phyloP scores from a whole-genome alignment of 1,140 invertebrate species.

The Helicoverpa armigera region DNA sequence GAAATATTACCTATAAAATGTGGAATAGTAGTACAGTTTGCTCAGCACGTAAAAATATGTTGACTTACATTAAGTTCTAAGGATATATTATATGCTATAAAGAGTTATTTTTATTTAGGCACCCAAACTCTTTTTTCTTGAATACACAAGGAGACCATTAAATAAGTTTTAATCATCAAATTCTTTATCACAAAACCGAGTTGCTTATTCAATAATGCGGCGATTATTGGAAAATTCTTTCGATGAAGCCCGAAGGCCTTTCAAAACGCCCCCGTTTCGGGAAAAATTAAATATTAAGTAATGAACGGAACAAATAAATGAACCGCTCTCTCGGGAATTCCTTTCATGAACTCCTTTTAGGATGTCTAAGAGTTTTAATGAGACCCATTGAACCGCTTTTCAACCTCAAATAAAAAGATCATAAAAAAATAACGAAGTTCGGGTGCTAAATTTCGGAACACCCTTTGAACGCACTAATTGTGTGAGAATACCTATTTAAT shows the following conservation, averaged over 20 bases:
- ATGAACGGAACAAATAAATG: slow-evolving; percentile 77
- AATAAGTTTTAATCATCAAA: slow-evolving; percentile 71
- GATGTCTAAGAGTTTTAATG: slow-evolving; percentile 73
- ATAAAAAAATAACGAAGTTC: slow-evolving; percentile 70
- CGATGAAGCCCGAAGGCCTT: slow-evolving; percentile 57
- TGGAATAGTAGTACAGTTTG: neutral
- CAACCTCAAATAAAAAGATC: slow-evolving; percentile 78
- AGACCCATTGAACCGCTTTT: slow-evolving; percentile 71
- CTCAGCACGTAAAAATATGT: too few species aligned
- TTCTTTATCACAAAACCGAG: slow-evolving; percentile 69
- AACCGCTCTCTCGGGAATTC: slow-evolving; percentile 62
- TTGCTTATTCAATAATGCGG: slow-evolving; percentile 72
- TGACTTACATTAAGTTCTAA: too few species aligned
- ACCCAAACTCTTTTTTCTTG: slow-evolving; percentile 21
- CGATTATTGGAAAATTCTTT: slow-evolving; percentile 78
- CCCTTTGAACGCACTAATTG: slow-evolving; percentile 62
- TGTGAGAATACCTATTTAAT: slow-evolving; percentile 67
- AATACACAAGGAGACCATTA: slow-evolving; percentile 35
- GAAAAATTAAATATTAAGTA: slow-evolving; percentile 78
- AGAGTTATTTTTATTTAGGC: slow-evolving; percentile 33
- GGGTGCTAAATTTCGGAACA: slow-evolving; percentile 44
- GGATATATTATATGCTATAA: neutral
- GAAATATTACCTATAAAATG: neutral
- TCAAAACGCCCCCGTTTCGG: slow-evolving; percentile 50
- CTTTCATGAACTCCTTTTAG: slow-evolving; percentile 66